phyloP scores from a whole-genome alignment of 2,113 vertebrate genomes.

The Pomatostomus ruficeps region DNA sequence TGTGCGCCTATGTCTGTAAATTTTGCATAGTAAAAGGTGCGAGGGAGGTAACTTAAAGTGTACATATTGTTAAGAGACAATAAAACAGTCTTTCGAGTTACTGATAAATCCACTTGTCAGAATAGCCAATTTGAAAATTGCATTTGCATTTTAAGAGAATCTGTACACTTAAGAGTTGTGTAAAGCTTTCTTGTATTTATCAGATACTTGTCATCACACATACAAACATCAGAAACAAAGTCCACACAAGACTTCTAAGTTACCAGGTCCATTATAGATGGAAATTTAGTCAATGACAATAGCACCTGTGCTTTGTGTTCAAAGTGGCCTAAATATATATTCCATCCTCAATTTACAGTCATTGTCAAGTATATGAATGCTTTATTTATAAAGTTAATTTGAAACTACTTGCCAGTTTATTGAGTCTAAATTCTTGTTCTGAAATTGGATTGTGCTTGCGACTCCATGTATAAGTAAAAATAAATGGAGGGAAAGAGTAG shows the following conservation, averaged over 20 bases:
- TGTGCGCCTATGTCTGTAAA: not conserved
- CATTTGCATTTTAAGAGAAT: not conserved
- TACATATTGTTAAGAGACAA: not conserved
- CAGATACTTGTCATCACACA: not conserved
- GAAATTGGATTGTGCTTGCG: not conserved
- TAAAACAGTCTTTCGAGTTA: not conserved
- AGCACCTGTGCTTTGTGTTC: not conserved
- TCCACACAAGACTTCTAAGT: not conserved
- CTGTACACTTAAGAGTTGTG: not conserved
- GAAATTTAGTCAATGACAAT: not conserved
- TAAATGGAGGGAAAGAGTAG: not conserved
- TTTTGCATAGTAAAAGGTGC: slow-evolving; percentile 17
- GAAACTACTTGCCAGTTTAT: not conserved
- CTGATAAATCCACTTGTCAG: not conserved
- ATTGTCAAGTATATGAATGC: not conserved
- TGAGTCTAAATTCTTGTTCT: not conserved
- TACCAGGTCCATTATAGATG: not conserved
- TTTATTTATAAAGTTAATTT: not conserved
- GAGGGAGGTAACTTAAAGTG: not conserved
- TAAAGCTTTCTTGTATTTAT: not conserved
- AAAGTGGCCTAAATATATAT: not conserved
- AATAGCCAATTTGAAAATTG: not conserved
- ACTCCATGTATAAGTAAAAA: not conserved
- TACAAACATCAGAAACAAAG: not conserved
- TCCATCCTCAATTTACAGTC: not conserved